Evolutionary conservation across 1,140 invertebrate genomes (phyloP).

Genomic region (Bilobella aurantiaca): DNA sequence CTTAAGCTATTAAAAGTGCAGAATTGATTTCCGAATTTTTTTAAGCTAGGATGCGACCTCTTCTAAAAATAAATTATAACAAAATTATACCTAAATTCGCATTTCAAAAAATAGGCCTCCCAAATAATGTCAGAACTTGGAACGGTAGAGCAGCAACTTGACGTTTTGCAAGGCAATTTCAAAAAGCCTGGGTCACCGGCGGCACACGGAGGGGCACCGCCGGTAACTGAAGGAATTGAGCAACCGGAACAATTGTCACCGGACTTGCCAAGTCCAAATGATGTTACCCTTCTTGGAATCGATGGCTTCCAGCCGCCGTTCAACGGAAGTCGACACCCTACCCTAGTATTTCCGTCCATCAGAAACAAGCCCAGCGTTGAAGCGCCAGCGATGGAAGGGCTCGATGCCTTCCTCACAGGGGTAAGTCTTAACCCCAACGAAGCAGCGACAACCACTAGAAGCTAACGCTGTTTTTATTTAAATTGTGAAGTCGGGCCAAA

Average conservation of each 20-base stretch:
- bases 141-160: conserved; percentile 67
- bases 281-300: conserved; percentile 30
- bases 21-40: no score
- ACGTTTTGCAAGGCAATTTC: conserved; percentile 26
- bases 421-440: no score
- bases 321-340: conserved; percentile 50
- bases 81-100: neutral
- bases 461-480: no score
- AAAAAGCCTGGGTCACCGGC: conserved; percentile 24
- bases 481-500: conserved; percentile 31
- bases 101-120: conserved; percentile 42
- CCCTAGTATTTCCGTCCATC: conserved; percentile 74
- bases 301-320: conserved; percentile 23
- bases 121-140: conserved; percentile 77
- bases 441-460: no score
- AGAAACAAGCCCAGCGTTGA: conserved; percentile 78
- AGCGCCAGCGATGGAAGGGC: conserved; percentile 46
- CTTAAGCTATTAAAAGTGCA: no score
- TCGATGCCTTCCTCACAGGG: conserved; percentile 48
- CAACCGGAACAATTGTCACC: conserved; percentile 38
- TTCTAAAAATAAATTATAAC: no score
- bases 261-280: conserved; percentile 28
- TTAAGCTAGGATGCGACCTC: no score
- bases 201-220: conserved; percentile 35
- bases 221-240: conserved; percentile 20